Evolutionary conservation across 2,888 invertebrate genomes (phyloP).

Genomic region (Drosophila lacicola): DNA sequence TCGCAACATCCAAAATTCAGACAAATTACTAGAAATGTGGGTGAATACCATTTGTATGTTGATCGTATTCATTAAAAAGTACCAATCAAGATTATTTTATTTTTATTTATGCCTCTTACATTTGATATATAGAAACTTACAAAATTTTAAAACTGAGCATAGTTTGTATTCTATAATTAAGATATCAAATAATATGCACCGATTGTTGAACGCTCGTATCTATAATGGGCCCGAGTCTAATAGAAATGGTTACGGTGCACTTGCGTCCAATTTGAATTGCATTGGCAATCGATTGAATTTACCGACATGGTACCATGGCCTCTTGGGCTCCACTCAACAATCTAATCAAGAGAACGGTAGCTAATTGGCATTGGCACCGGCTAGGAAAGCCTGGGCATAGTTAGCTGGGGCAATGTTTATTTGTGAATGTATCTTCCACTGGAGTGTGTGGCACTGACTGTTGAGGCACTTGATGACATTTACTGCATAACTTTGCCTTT

Average conservation of each 20-base stretch:
- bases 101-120: neutral
- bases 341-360: slow-evolving; percentile 31
- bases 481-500: neutral
- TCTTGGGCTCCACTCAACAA: slow-evolving; percentile 1
- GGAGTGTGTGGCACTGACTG: slow-evolving; percentile 42
- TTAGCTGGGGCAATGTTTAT: slow-evolving; percentile 52
- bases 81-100: neutral
- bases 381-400: slow-evolving; percentile 1
- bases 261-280: slow-evolving; percentile 31
- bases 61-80: too few species aligned
- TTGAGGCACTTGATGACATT: slow-evolving; percentile 23
- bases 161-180: slow-evolving; percentile 14
- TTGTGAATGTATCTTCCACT: slow-evolving; percentile 60
- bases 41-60: neutral
- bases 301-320: slow-evolving; percentile 18
- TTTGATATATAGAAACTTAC: too few species aligned
- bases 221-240: slow-evolving; percentile 6
- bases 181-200: neutral
- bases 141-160: neutral
- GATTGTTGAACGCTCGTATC: slow-evolving; percentile 8
- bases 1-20: neutral
- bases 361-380: slow-evolving; percentile 48
- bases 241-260: slow-evolving; percentile 28
- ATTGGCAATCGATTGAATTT: slow-evolving; percentile 50
- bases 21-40: neutral